Percentiles rank a stretch among this genome's conserved stretches.
These are phyloP conservation scores for Corapipo altera DNA, from an alignment of 2,113 vertebrate genomes.

Conservation along the genomic window DNA sequence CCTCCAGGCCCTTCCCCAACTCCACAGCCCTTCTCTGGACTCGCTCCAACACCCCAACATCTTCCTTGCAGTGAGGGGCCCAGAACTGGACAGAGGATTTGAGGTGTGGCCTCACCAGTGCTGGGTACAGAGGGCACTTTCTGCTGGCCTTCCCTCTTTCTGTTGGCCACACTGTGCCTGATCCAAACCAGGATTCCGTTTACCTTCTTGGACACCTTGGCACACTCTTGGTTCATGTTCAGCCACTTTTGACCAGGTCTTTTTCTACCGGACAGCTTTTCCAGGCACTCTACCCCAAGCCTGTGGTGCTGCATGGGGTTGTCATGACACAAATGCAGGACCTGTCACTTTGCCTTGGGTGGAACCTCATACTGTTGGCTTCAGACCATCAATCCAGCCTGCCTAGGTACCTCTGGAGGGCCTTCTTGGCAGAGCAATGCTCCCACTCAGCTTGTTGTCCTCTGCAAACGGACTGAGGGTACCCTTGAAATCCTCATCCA, in stretches of 20 bases:
- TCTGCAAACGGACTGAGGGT: neutral
- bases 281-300: neutral
- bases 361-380: neutral
- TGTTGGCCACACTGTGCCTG: neutral
- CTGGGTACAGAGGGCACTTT: rapidly evolving
- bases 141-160: neutral
- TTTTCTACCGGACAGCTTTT: neutral
- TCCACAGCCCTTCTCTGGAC: neutral
- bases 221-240: neutral
- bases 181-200: neutral
- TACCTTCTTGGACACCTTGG: neutral
- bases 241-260: neutral
- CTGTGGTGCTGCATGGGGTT: neutral
- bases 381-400: neutral
- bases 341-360: too few species aligned
- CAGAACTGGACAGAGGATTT: neutral
- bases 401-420: neutral
- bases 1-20: neutral
- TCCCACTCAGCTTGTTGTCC: neutral
- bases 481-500: neutral
- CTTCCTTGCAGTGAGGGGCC: neutral
- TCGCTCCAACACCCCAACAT: rapidly evolving
- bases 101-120: neutral
- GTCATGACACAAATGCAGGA: neutral
- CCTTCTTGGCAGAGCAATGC: neutral